Evolutionary conservation across 2,888 invertebrate species (phyloP).

Genomic region (Magallana nippona): DNA sequence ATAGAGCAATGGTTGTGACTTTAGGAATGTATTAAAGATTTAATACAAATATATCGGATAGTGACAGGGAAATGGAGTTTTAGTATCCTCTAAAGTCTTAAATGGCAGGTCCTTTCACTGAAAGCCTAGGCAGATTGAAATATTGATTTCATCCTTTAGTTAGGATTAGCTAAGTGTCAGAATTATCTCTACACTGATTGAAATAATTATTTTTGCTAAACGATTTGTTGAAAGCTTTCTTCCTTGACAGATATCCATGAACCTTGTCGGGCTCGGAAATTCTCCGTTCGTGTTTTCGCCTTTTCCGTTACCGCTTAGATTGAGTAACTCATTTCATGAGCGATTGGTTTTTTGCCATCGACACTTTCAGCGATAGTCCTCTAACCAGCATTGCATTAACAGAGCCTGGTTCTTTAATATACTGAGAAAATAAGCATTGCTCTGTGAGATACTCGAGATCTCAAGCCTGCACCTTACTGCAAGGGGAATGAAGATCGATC

Average conservation of each 20-base stretch:
- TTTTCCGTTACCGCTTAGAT: slow-evolving; percentile 4
- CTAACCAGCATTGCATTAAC: not conserved
- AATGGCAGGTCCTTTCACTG: not conserved
- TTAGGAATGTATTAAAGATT: not conserved
- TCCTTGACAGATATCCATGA: slow-evolving; percentile 23
- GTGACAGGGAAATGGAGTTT: not conserved
- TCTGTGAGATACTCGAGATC: slow-evolving; percentile 2
- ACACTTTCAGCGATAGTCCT: not conserved
- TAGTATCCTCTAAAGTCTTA: not conserved
- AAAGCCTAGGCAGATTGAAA: not conserved
- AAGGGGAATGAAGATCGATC: not conserved
- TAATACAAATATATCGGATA: slow-evolving; percentile 1
- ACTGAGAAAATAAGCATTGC: not conserved
- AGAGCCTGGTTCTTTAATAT: not conserved
- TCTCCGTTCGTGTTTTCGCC: not conserved
- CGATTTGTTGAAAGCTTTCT: slow-evolving; percentile 20
- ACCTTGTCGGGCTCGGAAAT: not conserved
- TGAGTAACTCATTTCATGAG: slow-evolving; percentile 10
- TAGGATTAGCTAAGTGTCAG: slow-evolving; percentile 1
- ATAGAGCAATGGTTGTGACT: not conserved
- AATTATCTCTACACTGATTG: slow-evolving; percentile 14
- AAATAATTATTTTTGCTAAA: slow-evolving; percentile 29
- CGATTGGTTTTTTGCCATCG: not conserved
- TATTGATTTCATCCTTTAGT: slow-evolving; percentile 18
- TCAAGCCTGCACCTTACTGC: slow-evolving; percentile 8